phyloP scores from a whole-genome alignment of 2,797 vertebrate genomes.

The Artibeus lituratus region DNA sequence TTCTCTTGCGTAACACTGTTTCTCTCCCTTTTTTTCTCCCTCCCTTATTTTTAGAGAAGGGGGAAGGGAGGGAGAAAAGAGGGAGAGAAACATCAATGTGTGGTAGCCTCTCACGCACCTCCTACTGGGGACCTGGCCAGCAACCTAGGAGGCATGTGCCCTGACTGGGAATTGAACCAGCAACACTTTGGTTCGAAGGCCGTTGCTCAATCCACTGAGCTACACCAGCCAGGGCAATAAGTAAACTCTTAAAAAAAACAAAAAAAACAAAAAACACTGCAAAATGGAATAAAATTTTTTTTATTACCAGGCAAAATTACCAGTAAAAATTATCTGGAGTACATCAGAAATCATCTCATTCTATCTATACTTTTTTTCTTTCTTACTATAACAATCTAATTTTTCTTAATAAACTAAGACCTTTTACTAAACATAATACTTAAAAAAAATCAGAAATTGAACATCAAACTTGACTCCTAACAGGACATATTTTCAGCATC shows the following conservation, averaged over 20 bases:
- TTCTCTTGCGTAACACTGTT: not conserved
- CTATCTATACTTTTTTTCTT: not conserved
- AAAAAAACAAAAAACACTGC: not conserved
- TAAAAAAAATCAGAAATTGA: slow-evolving; percentile 19
- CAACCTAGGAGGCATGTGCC: too few relatives aligned
- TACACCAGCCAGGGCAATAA: not conserved
- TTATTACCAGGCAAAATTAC: not conserved
- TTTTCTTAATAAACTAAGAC: slow-evolving; percentile 20
- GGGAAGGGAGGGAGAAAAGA: too few relatives aligned
- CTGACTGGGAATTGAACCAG: too few relatives aligned
- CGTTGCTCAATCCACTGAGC: too few relatives aligned
- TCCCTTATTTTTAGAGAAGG: not conserved
- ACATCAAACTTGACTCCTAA: not conserved
- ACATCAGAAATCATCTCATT: not conserved
- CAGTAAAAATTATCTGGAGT: slow-evolving; percentile 12
- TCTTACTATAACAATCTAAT: not conserved
- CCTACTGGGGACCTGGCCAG: too few relatives aligned
- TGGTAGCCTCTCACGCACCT: too few relatives aligned
- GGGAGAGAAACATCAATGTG: too few relatives aligned
- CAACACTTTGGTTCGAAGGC: too few relatives aligned
- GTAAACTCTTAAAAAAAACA: not conserved
- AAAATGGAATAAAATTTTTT: not conserved
- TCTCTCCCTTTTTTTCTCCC: not conserved
- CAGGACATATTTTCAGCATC: slow-evolving; percentile 25
- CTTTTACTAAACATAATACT: not conserved